These are phyloP conservation scores for Astyanax mexicanus DNA, from an alignment of 2,797 vertebrate species.

Conservation along the genomic window DNA sequence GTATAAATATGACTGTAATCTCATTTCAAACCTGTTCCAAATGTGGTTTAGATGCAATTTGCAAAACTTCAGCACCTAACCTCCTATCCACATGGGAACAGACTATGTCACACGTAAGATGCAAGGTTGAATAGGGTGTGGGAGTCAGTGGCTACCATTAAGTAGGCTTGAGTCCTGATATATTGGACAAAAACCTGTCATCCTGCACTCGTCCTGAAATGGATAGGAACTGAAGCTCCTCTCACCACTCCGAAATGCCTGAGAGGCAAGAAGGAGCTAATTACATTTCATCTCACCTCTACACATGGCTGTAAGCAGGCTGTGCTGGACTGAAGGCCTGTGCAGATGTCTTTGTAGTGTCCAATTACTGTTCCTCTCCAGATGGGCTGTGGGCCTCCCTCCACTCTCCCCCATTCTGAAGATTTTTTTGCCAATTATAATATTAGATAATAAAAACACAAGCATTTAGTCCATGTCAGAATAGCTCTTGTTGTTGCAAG, in stretches of 20 bases:
- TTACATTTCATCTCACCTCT: constrained; percentile 23
- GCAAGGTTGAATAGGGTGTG: background rate
- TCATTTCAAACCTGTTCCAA: too few relatives aligned
- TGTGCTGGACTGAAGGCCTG: background rate
- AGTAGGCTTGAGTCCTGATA: background rate
- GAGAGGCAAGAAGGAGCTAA: constrained; percentile 29
- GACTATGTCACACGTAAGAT: background rate
- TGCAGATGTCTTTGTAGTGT: constrained; percentile 25
- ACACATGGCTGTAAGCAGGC: background rate
- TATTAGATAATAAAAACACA: constrained; percentile 30
- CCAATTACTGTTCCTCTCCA: constrained; percentile 33
- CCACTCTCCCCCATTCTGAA: constrained; percentile 5
- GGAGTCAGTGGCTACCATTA: background rate
- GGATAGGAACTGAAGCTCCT: constrained; percentile 4
- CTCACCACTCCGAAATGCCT: constrained; percentile 10
- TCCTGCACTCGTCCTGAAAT: background rate
- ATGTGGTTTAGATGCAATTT: too few relatives aligned
- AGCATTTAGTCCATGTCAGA: background rate
- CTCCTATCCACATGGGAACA: background rate
- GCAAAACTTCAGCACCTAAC: background rate
- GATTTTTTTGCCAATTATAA: constrained; percentile 35
- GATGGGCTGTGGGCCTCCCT: background rate
- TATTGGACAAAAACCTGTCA: background rate
- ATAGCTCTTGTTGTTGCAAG: background rate
- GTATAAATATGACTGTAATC: too few relatives aligned